These are phyloP conservation scores for Luehdorfia chinensis DNA, from an alignment of 1,140 invertebrate genomes.

Conservation along the genomic window DNA sequence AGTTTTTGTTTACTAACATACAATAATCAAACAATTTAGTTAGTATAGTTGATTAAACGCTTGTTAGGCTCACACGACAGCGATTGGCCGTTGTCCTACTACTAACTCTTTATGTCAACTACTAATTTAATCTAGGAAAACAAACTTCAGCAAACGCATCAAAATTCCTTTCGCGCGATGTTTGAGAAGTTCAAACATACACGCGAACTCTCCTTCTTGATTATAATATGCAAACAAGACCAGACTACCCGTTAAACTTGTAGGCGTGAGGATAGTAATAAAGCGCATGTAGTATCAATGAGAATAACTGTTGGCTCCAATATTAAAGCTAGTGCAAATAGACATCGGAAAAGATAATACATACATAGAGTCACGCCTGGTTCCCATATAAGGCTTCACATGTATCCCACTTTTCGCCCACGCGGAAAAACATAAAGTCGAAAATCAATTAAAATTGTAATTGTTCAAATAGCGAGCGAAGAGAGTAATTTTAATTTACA, in stretches of 20 bases:
- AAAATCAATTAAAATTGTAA: no score
- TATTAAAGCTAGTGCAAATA: no score
- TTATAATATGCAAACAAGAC: slow-evolving; percentile 34
- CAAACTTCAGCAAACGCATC: slow-evolving; percentile 21
- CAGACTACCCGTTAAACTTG: slow-evolving; percentile 19
- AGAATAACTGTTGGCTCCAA: no score
- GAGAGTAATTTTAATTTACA: no score
- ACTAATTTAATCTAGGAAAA: slow-evolving; percentile 23
- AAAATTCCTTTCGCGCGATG: slow-evolving; percentile 20
- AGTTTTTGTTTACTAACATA: neutral
- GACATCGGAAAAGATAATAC: no score
- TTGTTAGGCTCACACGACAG: neutral
- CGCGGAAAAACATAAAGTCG: no score
- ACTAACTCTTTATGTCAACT: slow-evolving; percentile 9
- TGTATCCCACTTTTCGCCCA: no score
- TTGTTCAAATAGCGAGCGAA: no score
- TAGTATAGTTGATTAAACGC: neutral
- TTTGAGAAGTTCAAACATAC: slow-evolving; percentile 24
- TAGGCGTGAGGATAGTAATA: slow-evolving; percentile 22
- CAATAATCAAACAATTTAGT: neutral
- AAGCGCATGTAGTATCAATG: no score
- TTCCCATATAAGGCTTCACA: no score
- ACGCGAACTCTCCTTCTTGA: slow-evolving; percentile 25
- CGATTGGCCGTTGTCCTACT: no score
- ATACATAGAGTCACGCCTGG: no score